Percentiles rank a stretch among this genome's conserved stretches.
phyloP scores from a whole-genome alignment of 2,113 vertebrate species.

The Sylvietta virens region DNA sequence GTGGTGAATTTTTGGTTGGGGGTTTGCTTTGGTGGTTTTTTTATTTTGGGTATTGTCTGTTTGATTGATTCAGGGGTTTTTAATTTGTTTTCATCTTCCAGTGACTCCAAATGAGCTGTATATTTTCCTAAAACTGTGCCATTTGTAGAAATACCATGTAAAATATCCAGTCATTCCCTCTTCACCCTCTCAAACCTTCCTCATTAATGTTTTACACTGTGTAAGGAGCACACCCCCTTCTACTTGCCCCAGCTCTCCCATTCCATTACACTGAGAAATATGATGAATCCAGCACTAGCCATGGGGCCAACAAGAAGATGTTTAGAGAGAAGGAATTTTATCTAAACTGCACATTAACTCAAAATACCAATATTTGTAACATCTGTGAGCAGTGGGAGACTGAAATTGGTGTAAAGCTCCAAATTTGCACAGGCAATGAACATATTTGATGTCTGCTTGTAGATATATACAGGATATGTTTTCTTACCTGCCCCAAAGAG shows the following conservation, averaged over 20 bases:
- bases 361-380: neutral
- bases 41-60: neutral
- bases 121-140: neutral
- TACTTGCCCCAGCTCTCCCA: neutral
- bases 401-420: neutral
- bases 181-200: neutral
- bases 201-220: neutral
- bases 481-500: neutral
- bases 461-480: neutral
- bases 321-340: neutral
- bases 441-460: neutral
- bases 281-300: neutral
- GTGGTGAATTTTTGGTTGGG: neutral
- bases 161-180: neutral
- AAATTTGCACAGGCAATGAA: neutral
- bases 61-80: neutral
- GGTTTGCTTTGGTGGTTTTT: neutral
- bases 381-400: neutral
- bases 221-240: rapidly evolving
- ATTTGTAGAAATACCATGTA: neutral
- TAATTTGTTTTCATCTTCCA: neutral
- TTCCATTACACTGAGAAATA: neutral
- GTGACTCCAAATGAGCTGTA: neutral
- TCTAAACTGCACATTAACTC: neutral
- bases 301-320: neutral